phyloP scores from a whole-genome alignment of 92 coral and sea anemone species.

The Porites rus region DNA sequence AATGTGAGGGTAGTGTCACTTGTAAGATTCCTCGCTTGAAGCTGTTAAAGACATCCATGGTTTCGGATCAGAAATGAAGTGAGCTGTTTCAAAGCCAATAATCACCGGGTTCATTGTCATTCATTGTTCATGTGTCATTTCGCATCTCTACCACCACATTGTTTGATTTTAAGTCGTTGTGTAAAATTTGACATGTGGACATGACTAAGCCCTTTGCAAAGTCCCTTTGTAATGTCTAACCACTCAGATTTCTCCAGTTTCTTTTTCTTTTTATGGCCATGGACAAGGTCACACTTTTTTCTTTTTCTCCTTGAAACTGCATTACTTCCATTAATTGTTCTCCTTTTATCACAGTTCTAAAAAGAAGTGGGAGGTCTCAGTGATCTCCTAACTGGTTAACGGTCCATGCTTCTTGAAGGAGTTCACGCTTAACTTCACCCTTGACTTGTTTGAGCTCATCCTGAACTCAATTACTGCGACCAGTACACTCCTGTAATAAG shows the following conservation, averaged over 20 bases:
- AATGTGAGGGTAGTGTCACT: too few species aligned
- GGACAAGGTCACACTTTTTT: slow-evolving; percentile 28
- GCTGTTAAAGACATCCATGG: too few species aligned
- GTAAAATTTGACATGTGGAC: slow-evolving; percentile 22
- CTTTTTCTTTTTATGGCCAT: slow-evolving; percentile 15
- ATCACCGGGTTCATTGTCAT: too few species aligned
- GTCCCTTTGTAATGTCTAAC: slow-evolving; percentile 7
- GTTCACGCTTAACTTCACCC: slow-evolving; percentile 13
- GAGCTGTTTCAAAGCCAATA: too few species aligned
- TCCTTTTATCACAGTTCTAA: slow-evolving; percentile 26
- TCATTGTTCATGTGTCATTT: too few species aligned
- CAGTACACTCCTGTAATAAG: slow-evolving; percentile 35
- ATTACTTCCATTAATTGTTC: slow-evolving; percentile 27
- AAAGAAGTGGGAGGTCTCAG: slow-evolving; percentile 36
- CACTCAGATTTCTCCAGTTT: slow-evolving; percentile 31
- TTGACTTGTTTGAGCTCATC: neutral
- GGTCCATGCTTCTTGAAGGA: slow-evolving; percentile 27
- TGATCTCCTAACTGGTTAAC: slow-evolving; percentile 38
- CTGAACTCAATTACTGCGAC: slow-evolving; percentile 23
- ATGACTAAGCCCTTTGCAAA: slow-evolving; percentile 20
- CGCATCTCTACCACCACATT: too few species aligned
- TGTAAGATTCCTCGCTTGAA: too few species aligned
- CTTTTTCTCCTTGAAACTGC: slow-evolving; percentile 25
- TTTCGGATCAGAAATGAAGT: too few species aligned
- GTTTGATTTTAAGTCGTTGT: slow-evolving; percentile 29